Percentiles rank a stretch among this genome's conserved stretches.
These are phyloP conservation scores for Brachionus plicatilis DNA, from an alignment of 1,140 invertebrate species.

Conservation along the genomic window DNA sequence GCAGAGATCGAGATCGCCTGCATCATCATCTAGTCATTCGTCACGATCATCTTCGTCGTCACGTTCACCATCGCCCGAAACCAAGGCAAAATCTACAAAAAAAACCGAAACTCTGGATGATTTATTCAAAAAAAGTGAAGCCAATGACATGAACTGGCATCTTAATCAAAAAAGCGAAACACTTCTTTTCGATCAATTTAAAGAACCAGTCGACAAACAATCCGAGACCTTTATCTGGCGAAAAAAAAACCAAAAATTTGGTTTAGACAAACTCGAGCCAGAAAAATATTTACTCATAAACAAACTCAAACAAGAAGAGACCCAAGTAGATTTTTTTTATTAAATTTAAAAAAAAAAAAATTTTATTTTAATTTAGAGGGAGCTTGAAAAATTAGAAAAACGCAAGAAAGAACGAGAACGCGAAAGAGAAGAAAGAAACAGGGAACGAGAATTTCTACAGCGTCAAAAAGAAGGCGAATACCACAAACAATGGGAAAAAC, in stretches of 20 bases:
- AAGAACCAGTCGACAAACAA: conserved; percentile 2
- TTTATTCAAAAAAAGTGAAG: conserved; percentile 30
- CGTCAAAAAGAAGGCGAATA: conserved; percentile 88
- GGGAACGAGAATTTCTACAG: conserved; percentile 71
- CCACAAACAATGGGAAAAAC: conserved; percentile 84
- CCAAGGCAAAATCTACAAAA: neutral
- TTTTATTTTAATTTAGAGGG: conserved; percentile 46
- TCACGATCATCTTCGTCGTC: neutral
- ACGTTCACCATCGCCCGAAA: neutral
- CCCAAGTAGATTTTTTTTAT: conserved; percentile 44
- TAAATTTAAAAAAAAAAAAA: conserved; percentile 15
- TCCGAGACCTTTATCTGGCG: conserved; percentile 52
- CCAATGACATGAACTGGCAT: conserved; percentile 22
- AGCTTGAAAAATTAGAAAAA: conserved; percentile 73
- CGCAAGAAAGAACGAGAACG: conserved; percentile 78
- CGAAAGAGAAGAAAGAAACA: conserved; percentile 79
- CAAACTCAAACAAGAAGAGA: conserved; percentile 35
- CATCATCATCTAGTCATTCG: neutral
- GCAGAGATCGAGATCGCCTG: neutral
- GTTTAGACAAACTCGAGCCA: neutral
- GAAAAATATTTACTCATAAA: neutral
- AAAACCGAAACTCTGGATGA: conserved; percentile 18
- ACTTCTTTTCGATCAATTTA: neutral
- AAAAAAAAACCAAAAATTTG: conserved; percentile 67
- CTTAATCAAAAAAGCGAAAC: conserved; percentile 34